A percentile compares a stretch with the other conserved stretches of the same genome.
Evolutionary conservation across 2,888 invertebrate genomes (phyloP).

Genomic region (Tenthredo scrophulariae): DNA sequence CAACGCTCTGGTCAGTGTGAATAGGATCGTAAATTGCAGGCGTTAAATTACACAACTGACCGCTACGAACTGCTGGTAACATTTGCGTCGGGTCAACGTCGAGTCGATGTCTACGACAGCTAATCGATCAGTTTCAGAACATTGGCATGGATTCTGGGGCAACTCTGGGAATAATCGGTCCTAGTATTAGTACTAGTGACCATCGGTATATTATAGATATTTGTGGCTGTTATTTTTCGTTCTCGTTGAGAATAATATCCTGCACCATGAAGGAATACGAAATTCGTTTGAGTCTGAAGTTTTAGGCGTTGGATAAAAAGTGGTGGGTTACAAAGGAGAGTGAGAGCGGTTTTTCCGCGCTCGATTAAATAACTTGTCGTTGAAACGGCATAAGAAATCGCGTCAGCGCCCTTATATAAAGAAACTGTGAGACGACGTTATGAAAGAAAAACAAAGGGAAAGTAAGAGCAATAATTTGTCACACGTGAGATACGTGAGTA

Average conservation of each 20-base stretch:
- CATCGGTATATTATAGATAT: background rate
- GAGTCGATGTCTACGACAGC: constrained; percentile 51
- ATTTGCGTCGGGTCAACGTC: constrained; percentile 50
- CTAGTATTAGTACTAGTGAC: background rate
- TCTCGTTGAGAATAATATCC: background rate
- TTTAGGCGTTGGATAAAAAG: constrained; percentile 2
- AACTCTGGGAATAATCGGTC: constrained; percentile 30
- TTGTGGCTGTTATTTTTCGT: background rate
- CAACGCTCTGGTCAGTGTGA: constrained; percentile 23
- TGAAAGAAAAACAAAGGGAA: constrained; percentile 36
- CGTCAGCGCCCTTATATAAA: constrained; percentile 3
- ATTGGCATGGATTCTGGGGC: constrained; percentile 9
- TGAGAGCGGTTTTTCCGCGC: background rate
- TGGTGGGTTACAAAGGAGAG: background rate
- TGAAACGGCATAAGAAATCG: constrained; percentile 28
- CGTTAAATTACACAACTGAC: constrained; percentile 52
- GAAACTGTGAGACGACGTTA: background rate
- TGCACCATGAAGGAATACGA: background rate
- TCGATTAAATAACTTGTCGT: constrained; percentile 41
- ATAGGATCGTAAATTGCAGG: constrained; percentile 48
- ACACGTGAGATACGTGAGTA: constrained; percentile 17
- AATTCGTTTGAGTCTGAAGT: background rate
- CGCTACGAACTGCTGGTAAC: constrained; percentile 46
- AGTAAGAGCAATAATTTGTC: constrained; percentile 41
- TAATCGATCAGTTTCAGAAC: constrained; percentile 53